phyloP scores from a whole-genome alignment of 2,797 vertebrate species.

The Spinus olivaceus region DNA sequence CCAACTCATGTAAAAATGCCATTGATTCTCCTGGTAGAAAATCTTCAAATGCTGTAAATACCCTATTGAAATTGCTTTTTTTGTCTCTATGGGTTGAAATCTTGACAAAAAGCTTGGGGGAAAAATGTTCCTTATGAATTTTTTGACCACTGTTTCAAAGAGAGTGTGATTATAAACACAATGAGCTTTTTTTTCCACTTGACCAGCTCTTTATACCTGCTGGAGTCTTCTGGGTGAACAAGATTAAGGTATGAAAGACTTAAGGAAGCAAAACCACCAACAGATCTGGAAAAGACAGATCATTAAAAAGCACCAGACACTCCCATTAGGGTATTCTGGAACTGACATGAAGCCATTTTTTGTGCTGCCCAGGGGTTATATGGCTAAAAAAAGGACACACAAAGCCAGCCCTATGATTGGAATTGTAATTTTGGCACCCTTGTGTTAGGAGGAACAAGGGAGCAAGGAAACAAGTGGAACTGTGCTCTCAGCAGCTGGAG shows the following conservation, averaged over 20 bases:
- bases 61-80: background rate
- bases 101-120: background rate
- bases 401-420: background rate
- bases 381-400: background rate
- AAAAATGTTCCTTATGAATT: background rate
- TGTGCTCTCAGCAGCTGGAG: background rate
- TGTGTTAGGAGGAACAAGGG: background rate
- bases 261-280: background rate
- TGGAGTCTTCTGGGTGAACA: background rate
- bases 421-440: background rate
- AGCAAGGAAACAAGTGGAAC: background rate
- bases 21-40: background rate
- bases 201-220: background rate
- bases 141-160: background rate
- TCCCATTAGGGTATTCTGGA: background rate
- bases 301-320: background rate
- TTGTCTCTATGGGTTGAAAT: background rate
- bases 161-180: slow-evolving; percentile 3
- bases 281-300: background rate
- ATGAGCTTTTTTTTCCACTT: background rate
- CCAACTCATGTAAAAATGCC: background rate
- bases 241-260: slow-evolving; percentile 13
- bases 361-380: background rate
- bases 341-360: background rate
- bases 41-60: background rate